These are phyloP conservation scores for Drosophila santomea DNA, from an alignment of 1,140 invertebrate genomes.

Conservation along the genomic window DNA sequence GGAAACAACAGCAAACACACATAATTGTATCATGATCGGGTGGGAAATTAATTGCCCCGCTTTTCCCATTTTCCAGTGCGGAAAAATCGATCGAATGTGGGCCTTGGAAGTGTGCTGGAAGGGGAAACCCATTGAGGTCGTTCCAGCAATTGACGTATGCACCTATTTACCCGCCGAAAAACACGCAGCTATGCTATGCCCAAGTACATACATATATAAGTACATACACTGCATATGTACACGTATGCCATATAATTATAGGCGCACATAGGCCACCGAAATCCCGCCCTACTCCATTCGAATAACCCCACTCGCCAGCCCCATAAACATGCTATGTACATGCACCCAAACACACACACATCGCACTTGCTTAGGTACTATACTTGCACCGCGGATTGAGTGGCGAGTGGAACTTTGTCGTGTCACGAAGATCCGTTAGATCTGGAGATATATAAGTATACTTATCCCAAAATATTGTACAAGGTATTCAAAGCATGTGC, in stretches of 20 bases:
- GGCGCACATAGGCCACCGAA: slow-evolving; percentile 21
- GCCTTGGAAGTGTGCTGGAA: neutral
- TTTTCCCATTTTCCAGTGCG: slow-evolving; percentile 48
- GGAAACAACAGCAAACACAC: slow-evolving; percentile 20
- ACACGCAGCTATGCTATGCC: slow-evolving; percentile 8
- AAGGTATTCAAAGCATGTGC: too few relatives aligned
- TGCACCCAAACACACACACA: neutral
- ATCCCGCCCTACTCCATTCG: slow-evolving; percentile 33
- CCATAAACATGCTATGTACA: neutral
- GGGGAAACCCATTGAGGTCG: slow-evolving; percentile 28
- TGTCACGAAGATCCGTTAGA: slow-evolving; percentile 18
- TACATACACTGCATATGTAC: too few relatives aligned
- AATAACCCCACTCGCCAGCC: slow-evolving; percentile 13
- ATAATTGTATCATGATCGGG: slow-evolving; percentile 73
- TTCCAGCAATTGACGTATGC: slow-evolving; percentile 38
- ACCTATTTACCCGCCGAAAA: slow-evolving; percentile 7
- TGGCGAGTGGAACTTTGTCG: slow-evolving; percentile 9
- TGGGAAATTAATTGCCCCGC: slow-evolving; percentile 40
- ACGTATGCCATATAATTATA: slow-evolving; percentile 42
- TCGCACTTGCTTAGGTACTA: slow-evolving; percentile 16
- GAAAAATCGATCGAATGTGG: slow-evolving; percentile 70
- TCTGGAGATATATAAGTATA: too few relatives aligned
- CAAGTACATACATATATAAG: neutral
- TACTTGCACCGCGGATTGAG: slow-evolving; percentile 8
- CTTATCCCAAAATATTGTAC: too few relatives aligned